Evolutionary conservation across 2,113 vertebrate species (phyloP).

Genomic region (Eptesicus fuscus): DNA sequence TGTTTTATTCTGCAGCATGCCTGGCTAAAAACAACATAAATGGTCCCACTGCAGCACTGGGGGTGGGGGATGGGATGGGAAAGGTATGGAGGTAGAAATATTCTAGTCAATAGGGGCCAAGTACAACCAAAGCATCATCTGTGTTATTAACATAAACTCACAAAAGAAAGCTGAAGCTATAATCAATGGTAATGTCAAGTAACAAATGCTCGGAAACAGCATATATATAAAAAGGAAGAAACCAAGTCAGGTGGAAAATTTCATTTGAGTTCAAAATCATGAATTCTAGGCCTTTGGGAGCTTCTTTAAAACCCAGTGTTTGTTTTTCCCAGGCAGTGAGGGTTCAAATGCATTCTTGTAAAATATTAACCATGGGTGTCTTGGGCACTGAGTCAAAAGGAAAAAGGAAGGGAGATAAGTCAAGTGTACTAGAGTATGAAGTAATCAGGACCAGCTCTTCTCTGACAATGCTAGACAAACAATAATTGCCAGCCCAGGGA

Average conservation of each 20-base stretch:
- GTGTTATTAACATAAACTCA: neutral
- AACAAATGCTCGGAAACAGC: neutral
- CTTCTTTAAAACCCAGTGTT: constrained; percentile 21
- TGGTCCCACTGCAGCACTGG: neutral
- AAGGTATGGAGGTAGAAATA: neutral
- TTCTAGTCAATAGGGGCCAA: neutral
- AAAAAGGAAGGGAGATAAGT: neutral
- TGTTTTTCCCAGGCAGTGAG: constrained; percentile 36
- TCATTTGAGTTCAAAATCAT: neutral
- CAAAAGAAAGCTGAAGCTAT: neutral
- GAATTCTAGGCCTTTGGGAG: neutral
- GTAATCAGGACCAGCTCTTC: neutral
- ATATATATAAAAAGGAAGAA: neutral
- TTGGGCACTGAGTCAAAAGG: constrained; percentile 15
- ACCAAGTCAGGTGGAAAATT: neutral
- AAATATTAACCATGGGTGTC: constrained; percentile 52
- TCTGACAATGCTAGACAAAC: neutral
- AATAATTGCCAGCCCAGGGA: neutral
- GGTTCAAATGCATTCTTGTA: constrained; percentile 13
- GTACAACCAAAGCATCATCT: neutral
- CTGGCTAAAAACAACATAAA: neutral
- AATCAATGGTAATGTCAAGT: neutral
- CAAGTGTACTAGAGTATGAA: neutral
- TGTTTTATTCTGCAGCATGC: neutral
- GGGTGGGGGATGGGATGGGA: neutral